Conservation (phyloP, 2,888 invertebrate genomes). For the Drosophila paramelanica region DNA sequence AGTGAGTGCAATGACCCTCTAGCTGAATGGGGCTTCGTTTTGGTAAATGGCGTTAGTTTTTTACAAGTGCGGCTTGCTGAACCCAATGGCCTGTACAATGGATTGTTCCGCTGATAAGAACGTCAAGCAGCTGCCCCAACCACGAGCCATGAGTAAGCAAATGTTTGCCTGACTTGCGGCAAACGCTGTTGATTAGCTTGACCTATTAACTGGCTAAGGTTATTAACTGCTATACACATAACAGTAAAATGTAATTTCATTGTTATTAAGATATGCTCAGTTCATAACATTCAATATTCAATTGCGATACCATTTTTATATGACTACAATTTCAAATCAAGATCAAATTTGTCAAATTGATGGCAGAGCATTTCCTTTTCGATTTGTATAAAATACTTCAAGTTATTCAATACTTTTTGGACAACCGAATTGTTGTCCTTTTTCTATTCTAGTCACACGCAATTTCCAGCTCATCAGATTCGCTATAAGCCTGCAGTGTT, state of each 20-base stretch:
- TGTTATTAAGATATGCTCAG: too few relatives aligned
- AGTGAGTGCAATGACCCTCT: conserved; percentile 60
- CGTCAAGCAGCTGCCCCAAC: background rate
- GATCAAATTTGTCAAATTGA: too few relatives aligned
- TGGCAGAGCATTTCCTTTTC: too few relatives aligned
- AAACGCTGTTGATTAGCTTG: background rate
- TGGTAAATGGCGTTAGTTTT: conserved; percentile 28
- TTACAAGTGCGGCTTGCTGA: conserved; percentile 7
- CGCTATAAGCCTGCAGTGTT: conserved; percentile 4
- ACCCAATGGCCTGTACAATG: conserved; percentile 7
- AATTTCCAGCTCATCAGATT: conserved; percentile 13
- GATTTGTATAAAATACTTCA: background rate
- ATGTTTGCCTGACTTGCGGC: background rate
- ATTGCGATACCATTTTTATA: too few relatives aligned
- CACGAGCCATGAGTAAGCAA: conserved; percentile 2
- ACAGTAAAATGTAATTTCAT: too few relatives aligned
- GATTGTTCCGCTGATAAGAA: conserved; percentile 9
- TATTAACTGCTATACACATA: background rate
- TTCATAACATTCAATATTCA: too few relatives aligned
- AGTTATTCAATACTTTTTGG: conserved; percentile 1
- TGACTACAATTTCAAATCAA: too few relatives aligned
- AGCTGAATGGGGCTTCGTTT: conserved; percentile 28
- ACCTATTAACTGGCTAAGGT: background rate
- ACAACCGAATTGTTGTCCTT: background rate
- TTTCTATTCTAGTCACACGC: conserved; percentile 19